Base-by-base conservation (phyloP, 2,888 invertebrate species). In the Zootermopsis nevadensis region DNA sequence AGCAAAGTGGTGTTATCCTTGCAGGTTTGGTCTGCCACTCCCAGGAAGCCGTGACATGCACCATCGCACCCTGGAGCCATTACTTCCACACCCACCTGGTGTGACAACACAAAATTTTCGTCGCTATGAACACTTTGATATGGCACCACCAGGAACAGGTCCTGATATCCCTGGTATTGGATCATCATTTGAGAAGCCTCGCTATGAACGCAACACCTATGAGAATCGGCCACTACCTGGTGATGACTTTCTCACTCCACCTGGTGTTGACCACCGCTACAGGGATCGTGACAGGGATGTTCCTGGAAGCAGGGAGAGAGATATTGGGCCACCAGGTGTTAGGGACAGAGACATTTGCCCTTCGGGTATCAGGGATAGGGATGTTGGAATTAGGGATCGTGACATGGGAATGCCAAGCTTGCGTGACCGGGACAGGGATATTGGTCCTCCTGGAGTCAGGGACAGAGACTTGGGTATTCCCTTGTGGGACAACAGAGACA, bases 141-240 rank as follows among this genome's bases (percentile, higher is more conserved):
- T 82, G 27, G 84, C 83, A 22, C 84, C 84, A 15, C 84, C 84
- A 22, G 84, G 84, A 69, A 85, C 84, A n/a, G 84, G 82, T 12
- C 82, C 84, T 22, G 84, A 85, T 48, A 77, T 85, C n/a, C 84
- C 83, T n/a, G 81, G 81, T n/a, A 81, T 83, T 42, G 80, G 80
- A 1, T 55, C 83, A 22, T 60, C 82, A 12, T 83, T 74, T 55
- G 83, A 83, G 35, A 83, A 83, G 33, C 30, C 81, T 30, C 80
- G 83, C 31, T 82, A 84, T 27, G 84, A 82, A 42, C 66, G 84
- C 22, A 30, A 42, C 22, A 42, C 38, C 35, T 80, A 84, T 27
- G 77, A 83, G 38, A 60, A 67, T 53, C 77, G 83, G 6, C 66
- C 81, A 22, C 31, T 72, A 27, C 48, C 53, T 30, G 24, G 22